phyloP scores from a whole-genome alignment of 2,888 invertebrate genomes.

The Ichneumon xanthorius region DNA sequence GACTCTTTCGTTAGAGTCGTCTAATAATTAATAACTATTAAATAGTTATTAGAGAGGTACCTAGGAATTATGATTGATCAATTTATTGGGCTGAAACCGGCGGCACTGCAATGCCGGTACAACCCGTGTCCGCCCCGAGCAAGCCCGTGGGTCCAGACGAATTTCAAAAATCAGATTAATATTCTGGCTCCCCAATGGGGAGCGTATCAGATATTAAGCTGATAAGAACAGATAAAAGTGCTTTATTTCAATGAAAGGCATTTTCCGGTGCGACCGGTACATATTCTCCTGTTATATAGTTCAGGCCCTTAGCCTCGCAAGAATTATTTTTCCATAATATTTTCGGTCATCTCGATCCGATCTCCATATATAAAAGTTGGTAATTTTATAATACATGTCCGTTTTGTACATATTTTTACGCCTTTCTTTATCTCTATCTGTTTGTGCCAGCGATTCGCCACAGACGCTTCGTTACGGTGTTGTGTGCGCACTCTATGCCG shows the following conservation, averaged over 20 bases:
- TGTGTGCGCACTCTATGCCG: background rate
- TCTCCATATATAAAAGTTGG: background rate
- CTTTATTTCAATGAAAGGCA: too few relatives aligned
- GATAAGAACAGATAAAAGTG: constrained; percentile 52
- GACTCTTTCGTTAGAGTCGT: background rate
- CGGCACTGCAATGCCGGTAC: constrained; percentile 65
- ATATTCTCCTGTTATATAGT: background rate
- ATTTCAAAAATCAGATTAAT: constrained; percentile 63
- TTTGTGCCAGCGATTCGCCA: background rate
- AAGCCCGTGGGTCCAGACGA: constrained; percentile 62
- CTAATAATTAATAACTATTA: background rate
- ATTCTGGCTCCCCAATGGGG: constrained; percentile 64
- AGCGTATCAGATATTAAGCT: constrained; percentile 66
- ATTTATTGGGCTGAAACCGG: constrained; percentile 63
- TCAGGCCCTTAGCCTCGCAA: background rate
- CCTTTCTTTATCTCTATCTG: too few relatives aligned
- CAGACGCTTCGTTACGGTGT: background rate
- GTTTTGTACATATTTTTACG: too few relatives aligned
- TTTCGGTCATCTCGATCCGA: background rate
- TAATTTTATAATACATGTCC: too few relatives aligned
- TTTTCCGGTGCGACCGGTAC: background rate
- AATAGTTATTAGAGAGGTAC: background rate
- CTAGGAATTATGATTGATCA: constrained; percentile 35
- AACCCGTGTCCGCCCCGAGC: constrained; percentile 63
- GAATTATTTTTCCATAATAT: background rate